Evolutionary conservation across 2,888 invertebrate genomes (phyloP).

Genomic region (Campoletis raptor): DNA sequence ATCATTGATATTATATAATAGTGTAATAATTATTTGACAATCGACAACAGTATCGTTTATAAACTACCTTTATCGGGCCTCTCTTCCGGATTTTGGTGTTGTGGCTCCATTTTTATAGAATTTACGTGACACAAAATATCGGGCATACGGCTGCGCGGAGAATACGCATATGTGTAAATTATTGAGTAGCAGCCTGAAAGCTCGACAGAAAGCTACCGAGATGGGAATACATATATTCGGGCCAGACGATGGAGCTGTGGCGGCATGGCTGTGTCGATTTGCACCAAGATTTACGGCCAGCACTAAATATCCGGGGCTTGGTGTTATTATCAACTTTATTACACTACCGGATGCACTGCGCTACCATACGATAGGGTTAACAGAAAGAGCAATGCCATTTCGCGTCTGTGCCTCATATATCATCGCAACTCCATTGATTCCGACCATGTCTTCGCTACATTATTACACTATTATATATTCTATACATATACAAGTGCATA

Average conservation of each 20-base stretch:
- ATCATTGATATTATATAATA: background rate
- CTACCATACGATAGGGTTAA: conserved; percentile 78
- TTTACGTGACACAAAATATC: conserved; percentile 17
- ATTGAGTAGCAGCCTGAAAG: conserved; percentile 15
- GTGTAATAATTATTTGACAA: background rate
- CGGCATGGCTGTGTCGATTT: conserved; percentile 79
- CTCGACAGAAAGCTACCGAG: conserved; percentile 71
- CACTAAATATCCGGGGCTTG: conserved; percentile 82
- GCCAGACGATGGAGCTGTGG: conserved; percentile 75
- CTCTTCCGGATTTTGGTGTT: background rate
- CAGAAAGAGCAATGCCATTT: conserved; percentile 79
- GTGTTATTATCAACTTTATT: conserved; percentile 83
- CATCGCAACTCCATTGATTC: conserved; percentile 81
- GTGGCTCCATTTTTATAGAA: conserved; percentile 15
- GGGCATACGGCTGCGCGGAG: conserved; percentile 1
- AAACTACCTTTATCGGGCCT: background rate
- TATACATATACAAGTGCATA: conserved; percentile 5
- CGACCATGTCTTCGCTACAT: conserved; percentile 57
- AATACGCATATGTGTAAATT: conserved; percentile 47
- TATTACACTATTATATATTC: conserved; percentile 44
- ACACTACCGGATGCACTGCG: conserved; percentile 77
- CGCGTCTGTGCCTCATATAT: conserved; percentile 81
- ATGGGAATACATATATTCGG: conserved; percentile 80
- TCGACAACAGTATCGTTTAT: background rate
- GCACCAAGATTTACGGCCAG: conserved; percentile 81